Evolutionary conservation across 2,113 vertebrate species (phyloP), one percentile per base, ranked within the genome.

Genomic region (Corydoras maculifer): DNA sequence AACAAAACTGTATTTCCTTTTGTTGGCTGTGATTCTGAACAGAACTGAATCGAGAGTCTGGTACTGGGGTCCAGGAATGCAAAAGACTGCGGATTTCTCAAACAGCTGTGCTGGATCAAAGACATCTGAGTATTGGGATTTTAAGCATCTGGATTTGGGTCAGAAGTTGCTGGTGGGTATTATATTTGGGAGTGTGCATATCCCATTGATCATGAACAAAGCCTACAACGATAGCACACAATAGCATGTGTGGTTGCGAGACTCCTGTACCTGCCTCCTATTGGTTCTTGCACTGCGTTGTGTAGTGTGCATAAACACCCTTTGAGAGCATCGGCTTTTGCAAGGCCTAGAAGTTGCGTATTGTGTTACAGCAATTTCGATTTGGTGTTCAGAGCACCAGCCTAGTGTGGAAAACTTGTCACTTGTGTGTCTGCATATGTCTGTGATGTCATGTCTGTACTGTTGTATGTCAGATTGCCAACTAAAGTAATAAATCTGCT

Each of bases 41-140:
- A 43, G 35, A 43, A 43, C 35, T 43, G 35, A 43, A 43, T 62
- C 8, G 31, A 67, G 59, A 71, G 32, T 57, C 15, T 66, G 50
- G 48, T 58, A 15, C 13, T 65, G 31, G 31, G 35, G 4, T 43
- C 35, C 35, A 66, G 69, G 68, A 66, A 67, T 50, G 29, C 29
- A 43, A 48, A 55, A 64, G n/a, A 55, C 66, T 72, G 72, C 61
- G 58, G 49, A 58, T 76, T 53, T 62, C 43, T 65, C 48, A 14
- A 53, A 75, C 78, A 80, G 72, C 61, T 80, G 78, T 77, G 72
- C 65, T 75, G 67, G 69, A 77, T 77, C 75, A 77, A 77, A 77
- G 75, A 32, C 12, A 57, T 65, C 61, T 62, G 72, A 53, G 75
- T 58, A 31, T 58, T 51, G 57, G 77, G 51, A 66, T 53, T 68